A percentile compares a stretch with the other conserved stretches of the same genome.
These are phyloP conservation scores for Hemithea aestivaria DNA, from an alignment of 2,888 invertebrate genomes.

Conservation along the genomic window DNA sequence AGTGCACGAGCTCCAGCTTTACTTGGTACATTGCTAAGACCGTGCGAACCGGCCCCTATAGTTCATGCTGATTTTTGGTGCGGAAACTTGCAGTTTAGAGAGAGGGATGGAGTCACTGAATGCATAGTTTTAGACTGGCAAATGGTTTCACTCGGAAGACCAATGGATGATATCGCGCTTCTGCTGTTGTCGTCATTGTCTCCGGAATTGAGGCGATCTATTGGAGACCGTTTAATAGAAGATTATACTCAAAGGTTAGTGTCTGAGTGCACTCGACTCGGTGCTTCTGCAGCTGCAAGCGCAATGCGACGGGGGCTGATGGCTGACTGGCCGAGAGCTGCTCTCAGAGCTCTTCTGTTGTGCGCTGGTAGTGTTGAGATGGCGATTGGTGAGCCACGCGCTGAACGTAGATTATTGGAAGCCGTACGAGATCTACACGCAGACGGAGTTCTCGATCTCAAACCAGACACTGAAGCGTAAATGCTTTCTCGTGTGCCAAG, in stretches of 20 bases:
- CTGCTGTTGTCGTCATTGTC: constrained; percentile 85
- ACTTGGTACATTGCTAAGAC: constrained; percentile 84
- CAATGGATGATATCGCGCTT: constrained; percentile 88
- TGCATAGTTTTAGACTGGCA: constrained; percentile 91
- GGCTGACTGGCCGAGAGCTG: constrained; percentile 83
- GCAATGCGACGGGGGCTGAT: constrained; percentile 69
- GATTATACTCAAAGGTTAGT: constrained; percentile 84
- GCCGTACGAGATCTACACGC: constrained; percentile 85
- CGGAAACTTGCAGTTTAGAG: constrained; percentile 85
- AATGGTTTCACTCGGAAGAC: constrained; percentile 88
- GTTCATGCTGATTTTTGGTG: constrained; percentile 93
- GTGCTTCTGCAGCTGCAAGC: constrained; percentile 78
- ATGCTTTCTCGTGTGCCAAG: constrained; percentile 47
- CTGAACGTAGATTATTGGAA: constrained; percentile 86
- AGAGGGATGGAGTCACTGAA: constrained; percentile 69
- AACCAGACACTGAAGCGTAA: constrained; percentile 58
- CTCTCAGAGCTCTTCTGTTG: constrained; percentile 85
- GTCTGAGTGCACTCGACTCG: constrained; percentile 78
- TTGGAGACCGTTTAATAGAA: constrained; percentile 82
- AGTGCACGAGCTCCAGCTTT: constrained; percentile 85
- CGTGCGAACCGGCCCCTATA: constrained; percentile 86
- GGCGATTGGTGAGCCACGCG: constrained; percentile 86
- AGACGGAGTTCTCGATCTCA: constrained; percentile 82
- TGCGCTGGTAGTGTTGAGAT: constrained; percentile 91
- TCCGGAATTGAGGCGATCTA: constrained; percentile 82